phyloP scores from a whole-genome alignment of 2,113 vertebrate genomes.

The Todiramphus saurophagus region DNA sequence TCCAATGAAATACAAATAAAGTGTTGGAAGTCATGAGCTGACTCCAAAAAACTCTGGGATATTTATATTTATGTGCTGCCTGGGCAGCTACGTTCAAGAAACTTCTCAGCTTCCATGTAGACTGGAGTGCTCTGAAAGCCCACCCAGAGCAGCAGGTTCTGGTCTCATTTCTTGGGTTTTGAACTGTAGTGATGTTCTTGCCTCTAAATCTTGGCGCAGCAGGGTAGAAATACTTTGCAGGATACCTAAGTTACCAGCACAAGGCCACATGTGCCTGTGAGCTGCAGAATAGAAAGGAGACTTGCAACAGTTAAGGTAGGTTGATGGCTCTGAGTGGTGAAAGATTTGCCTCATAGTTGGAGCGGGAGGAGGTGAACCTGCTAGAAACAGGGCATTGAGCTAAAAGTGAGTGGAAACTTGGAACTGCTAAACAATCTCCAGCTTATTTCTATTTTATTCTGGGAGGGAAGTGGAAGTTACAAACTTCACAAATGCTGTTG shows the following conservation, averaged over 20 bases:
- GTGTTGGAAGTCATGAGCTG: constrained; percentile 14
- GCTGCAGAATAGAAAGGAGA: not conserved
- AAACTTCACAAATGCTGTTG: not conserved
- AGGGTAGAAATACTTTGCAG: not conserved
- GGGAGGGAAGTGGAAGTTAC: not conserved
- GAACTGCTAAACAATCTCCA: not conserved
- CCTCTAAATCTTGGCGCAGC: not conserved
- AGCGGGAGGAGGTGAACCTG: not conserved
- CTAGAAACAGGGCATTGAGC: not conserved
- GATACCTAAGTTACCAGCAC: not conserved
- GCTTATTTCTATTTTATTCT: not conserved
- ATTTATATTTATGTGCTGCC: constrained; percentile 10
- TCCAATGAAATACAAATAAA: constrained; percentile 40
- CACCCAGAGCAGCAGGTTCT: not conserved
- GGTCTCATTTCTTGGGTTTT: not conserved
- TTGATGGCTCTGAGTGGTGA: fast-evolving
- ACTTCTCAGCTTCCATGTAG: not conserved
- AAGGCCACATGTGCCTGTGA: fast-evolving
- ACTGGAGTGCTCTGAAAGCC: not conserved
- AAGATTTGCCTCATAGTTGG: not conserved
- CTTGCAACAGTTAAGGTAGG: not conserved
- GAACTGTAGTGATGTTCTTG: not conserved
- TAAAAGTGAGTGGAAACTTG: not conserved
- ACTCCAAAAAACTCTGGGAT: not conserved
- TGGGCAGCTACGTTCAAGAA: not conserved